Base-by-base conservation (phyloP, 37 sponge, comb jelly and placozoan species). In the Ephydatia muelleri region DNA sequence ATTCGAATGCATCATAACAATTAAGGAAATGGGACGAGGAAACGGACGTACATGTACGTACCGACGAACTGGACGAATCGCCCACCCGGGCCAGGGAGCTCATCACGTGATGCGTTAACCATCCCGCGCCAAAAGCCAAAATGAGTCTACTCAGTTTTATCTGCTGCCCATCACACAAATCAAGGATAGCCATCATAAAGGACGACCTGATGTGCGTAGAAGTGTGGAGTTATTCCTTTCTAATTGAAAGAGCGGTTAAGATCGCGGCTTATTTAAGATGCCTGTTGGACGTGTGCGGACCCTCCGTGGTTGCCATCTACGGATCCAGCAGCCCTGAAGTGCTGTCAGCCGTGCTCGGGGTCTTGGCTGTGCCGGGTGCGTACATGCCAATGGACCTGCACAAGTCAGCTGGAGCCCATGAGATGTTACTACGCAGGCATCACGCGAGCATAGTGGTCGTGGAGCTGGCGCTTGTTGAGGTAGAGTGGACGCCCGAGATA, bases 301-400 rank as follows among this genome's bases (percentile, higher is more conserved):
- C 12, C 19, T 31, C 83, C 33, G 66, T 72, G 22, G 82, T 87
- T n/a, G 76, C 48, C 28, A 11, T 82, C 8, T 87, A 76, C 65
- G 82, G 82, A 12, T 35, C 25, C 23, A 76, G 40, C 36, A 82
- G 82, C 38, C 82, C 88, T 19, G 82, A 87, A 38, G 69, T 74
- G 2, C 35, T 87, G 37, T 36, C 68, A 23, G 88, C 76, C 2
- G 28, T 87, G 29, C 48, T 87, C 12, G 82, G 75, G 2, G 38
- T 81, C 23, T 30, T 87, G 47, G 67, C 68, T 69, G 28, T 87
- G 0, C 82, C 82, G 28, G 76, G 36, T 70, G 47, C 72, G 35
- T 85, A 70, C 32, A 43, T 85, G 47, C 86, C 86, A 38, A n/a
- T 85, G 0, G 38, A 19, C 35, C 19, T 69, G 12, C n/a, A 26